Conservation (phyloP, 2,888 invertebrate species). For the Pandemis corylana region DNA sequence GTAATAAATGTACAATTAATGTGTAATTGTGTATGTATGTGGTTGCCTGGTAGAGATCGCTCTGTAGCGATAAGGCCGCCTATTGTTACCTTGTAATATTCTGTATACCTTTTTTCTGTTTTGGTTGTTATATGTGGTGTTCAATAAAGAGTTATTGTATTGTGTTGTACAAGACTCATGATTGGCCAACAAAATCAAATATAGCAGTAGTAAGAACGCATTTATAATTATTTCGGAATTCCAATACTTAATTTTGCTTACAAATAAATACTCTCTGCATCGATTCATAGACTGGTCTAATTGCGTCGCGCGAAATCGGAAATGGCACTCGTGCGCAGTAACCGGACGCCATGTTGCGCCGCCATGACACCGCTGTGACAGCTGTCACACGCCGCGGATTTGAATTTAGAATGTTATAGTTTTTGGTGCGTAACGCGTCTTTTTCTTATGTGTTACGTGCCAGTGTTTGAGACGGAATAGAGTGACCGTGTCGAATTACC, state of each 20-base stretch:
- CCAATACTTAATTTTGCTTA: background rate
- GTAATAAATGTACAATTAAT: too few species aligned
- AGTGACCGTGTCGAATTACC: background rate
- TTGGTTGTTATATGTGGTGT: too few species aligned
- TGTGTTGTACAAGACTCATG: too few species aligned
- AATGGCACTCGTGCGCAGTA: conserved; percentile 77
- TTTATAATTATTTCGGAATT: too few species aligned
- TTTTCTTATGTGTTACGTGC: conserved; percentile 17
- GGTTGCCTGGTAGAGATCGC: too few species aligned
- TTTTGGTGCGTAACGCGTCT: conserved; percentile 36
- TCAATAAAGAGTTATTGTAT: too few species aligned
- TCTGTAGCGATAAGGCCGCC: too few species aligned
- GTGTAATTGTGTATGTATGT: too few species aligned
- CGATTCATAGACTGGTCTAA: conserved; percentile 46
- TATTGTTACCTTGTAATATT: too few species aligned
- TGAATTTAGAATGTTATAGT: conserved; percentile 58
- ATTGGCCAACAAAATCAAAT: too few species aligned
- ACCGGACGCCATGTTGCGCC: conserved; percentile 80
- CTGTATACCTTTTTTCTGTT: too few species aligned
- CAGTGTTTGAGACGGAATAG: background rate
- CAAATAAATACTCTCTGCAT: background rate
- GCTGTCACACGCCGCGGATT: conserved; percentile 79
- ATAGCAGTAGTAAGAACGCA: too few species aligned
- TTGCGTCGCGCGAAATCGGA: conserved; percentile 74
- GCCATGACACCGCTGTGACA: conserved; percentile 81